A percentile compares a stretch with the other conserved stretches of the same genome.
phyloP scores from a whole-genome alignment of 2,888 invertebrate species.

The Lasius platythorax region DNA sequence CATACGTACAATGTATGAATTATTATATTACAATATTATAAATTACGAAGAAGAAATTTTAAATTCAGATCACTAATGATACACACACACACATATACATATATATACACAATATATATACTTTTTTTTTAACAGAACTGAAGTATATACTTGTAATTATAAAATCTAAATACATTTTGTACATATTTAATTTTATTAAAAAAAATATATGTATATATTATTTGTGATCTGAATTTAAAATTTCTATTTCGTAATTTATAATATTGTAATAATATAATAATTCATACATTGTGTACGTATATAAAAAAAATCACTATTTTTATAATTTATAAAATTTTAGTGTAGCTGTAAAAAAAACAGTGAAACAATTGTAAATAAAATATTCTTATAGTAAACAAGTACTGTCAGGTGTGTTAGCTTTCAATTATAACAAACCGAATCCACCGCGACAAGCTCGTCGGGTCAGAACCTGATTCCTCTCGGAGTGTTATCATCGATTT shows the following conservation, averaged over 20 bases:
- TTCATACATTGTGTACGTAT: background rate
- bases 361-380: constrained; percentile 20
- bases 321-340: background rate
- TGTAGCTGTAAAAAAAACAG: background rate
- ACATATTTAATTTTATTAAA: too few relatives aligned
- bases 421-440: constrained; percentile 53
- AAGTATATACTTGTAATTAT: background rate
- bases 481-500: constrained; percentile 57
- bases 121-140: too few relatives aligned
- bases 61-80: background rate
- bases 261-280: background rate
- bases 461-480: constrained; percentile 52
- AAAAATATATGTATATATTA: too few relatives aligned
- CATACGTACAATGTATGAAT: background rate
- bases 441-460: constrained; percentile 19
- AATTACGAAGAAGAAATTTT: background rate
- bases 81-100: too few relatives aligned
- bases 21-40: background rate
- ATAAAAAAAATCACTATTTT: background rate
- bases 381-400: constrained; percentile 36
- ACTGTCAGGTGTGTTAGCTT: constrained; percentile 47
- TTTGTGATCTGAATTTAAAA: background rate
- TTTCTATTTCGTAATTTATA: background rate
- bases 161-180: too few relatives aligned
- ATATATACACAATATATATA: too few relatives aligned